Evolutionary conservation across 2,797 vertebrate genomes (phyloP).

Genomic region (Microhierax caerulescens): DNA sequence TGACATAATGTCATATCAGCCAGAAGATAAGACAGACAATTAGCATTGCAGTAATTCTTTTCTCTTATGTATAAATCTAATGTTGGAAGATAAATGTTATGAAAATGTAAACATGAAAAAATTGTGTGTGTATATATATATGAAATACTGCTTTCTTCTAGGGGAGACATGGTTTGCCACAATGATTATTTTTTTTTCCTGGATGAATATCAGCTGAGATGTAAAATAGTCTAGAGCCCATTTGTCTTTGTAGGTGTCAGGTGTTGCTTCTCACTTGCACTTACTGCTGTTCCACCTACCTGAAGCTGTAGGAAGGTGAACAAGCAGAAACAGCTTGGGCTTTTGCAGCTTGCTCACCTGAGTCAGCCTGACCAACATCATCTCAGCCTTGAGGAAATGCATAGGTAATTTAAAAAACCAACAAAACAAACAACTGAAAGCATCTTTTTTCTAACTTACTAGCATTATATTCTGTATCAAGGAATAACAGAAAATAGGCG

Average conservation of each 20-base stretch:
- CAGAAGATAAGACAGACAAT: neutral
- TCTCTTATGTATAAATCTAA: neutral
- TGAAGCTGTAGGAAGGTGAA: constrained; percentile 9
- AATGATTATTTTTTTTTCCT: neutral
- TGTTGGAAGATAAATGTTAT: neutral
- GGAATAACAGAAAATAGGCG: neutral
- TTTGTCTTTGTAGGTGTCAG: neutral
- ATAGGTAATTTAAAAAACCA: neutral
- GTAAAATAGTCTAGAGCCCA: neutral
- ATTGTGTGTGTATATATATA: neutral
- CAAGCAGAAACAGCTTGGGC: neutral
- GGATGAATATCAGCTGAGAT: neutral
- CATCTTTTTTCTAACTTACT: neutral
- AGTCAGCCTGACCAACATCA: neutral
- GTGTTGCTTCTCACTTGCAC: neutral
- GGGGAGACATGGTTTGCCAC: neutral
- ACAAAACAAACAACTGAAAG: neutral
- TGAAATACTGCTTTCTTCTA: neutral
- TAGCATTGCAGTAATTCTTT: neutral
- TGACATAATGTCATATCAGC: neutral
- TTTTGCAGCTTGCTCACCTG: neutral
- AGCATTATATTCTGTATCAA: neutral
- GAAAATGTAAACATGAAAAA: neutral
- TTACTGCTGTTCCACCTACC: neutral
- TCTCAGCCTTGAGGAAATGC: neutral